A percentile compares a stretch with the other conserved stretches of the same genome.
Conservation (phyloP, 2,797 vertebrate species). For the Denticeps clupeoides region DNA sequence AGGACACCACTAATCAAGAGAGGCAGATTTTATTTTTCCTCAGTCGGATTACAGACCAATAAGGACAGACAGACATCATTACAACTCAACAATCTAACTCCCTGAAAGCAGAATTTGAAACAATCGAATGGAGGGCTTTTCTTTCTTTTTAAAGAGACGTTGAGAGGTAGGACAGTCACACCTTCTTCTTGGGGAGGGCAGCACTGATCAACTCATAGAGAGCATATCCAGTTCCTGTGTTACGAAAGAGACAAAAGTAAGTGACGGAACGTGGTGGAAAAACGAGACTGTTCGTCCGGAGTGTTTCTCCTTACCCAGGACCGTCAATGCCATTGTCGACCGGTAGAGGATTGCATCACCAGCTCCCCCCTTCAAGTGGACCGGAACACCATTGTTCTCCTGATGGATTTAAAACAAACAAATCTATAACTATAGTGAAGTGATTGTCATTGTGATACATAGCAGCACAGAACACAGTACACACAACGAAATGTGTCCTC, state of each 20-base stretch:
- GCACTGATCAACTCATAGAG: conserved; percentile 61
- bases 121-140: conserved; percentile 25
- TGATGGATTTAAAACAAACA: conserved; percentile 36
- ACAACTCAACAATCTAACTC: conserved; percentile 38
- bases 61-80: conserved; percentile 48
- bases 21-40: conserved; percentile 69
- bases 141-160: too few relatives aligned
- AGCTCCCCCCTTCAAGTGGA: conserved; percentile 77
- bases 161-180: conserved; percentile 37
- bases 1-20: conserved; percentile 27
- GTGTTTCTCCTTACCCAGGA: conserved; percentile 62
- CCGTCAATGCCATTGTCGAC: conserved; percentile 58
- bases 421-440: neutral
- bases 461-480: neutral
- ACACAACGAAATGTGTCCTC: too few relatives aligned
- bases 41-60: conserved; percentile 52
- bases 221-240: conserved; percentile 61
- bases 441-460: neutral
- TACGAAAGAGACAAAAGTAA: too few relatives aligned
- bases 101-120: conserved; percentile 31
- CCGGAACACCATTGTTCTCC: conserved; percentile 81
- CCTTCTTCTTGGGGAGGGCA: conserved; percentile 69
- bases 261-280: too few relatives aligned
- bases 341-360: conserved; percentile 69
- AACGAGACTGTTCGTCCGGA: too few relatives aligned